phyloP scores from a whole-genome alignment of 2,888 invertebrate species.

The Chelonus formosanus region DNA sequence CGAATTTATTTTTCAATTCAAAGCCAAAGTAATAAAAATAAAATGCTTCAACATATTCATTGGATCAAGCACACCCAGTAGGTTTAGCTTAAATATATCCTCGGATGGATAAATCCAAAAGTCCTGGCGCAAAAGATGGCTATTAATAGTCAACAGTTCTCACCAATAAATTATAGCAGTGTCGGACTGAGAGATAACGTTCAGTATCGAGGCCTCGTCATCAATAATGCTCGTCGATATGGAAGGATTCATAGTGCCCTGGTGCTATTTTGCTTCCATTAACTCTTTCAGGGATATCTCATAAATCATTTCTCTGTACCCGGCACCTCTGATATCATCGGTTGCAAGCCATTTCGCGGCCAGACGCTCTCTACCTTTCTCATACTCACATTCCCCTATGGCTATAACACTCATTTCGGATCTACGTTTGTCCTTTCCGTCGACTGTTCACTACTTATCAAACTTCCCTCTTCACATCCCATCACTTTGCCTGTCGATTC shows the following conservation, averaged over 20 bases:
- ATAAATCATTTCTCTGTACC: slow-evolving; percentile 49
- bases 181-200: slow-evolving; percentile 39
- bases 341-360: background rate
- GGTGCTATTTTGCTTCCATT: slow-evolving; percentile 57
- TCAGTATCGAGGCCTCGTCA: slow-evolving; percentile 45
- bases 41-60: background rate
- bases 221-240: slow-evolving; percentile 54
- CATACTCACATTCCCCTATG: background rate
- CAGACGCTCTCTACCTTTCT: background rate
- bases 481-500: too few species aligned
- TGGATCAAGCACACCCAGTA: background rate
- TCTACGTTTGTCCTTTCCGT: too few species aligned
- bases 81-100: background rate
- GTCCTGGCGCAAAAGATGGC: slow-evolving; percentile 27
- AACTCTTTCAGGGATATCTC: slow-evolving; percentile 53
- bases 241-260: slow-evolving; percentile 53
- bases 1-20: slow-evolving; percentile 17
- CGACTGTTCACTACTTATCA: too few species aligned
- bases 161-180: slow-evolving; percentile 48
- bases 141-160: slow-evolving; percentile 42
- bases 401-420: too few species aligned
- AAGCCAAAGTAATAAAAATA: background rate
- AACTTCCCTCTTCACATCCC: too few species aligned
- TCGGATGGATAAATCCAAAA: slow-evolving; percentile 16
- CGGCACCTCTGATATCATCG: slow-evolving; percentile 41